Evolutionary conservation across 2,888 invertebrate genomes (phyloP).

Genomic region (Xanthia togata): DNA sequence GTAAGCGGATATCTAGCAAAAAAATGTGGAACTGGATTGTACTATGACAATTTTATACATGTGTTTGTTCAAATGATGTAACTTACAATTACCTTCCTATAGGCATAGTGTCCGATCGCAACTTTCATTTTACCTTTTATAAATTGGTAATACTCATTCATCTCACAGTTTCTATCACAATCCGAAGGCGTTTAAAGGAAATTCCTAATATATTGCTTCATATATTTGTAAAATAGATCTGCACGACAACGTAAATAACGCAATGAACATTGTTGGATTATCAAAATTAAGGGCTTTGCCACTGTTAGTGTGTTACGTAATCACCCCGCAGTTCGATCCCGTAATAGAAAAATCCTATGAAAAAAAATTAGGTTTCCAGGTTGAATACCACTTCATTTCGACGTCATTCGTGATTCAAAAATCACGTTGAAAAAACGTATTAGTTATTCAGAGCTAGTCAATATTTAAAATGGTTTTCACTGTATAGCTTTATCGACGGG

Average conservation of each 20-base stretch:
- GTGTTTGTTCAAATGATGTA: too few relatives aligned
- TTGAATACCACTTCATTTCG: slow-evolving; percentile 7
- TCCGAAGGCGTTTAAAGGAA: neutral
- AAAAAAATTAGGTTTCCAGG: slow-evolving; percentile 13
- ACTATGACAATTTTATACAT: neutral
- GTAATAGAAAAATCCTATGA: neutral
- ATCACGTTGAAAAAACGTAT: slow-evolving; percentile 35
- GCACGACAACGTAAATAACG: neutral
- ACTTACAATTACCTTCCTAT: too few relatives aligned
- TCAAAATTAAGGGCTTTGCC: neutral
- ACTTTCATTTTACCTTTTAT: too few relatives aligned
- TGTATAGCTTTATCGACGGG: slow-evolving; percentile 57
- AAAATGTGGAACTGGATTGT: neutral
- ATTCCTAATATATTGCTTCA: neutral
- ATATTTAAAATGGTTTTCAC: slow-evolving; percentile 66
- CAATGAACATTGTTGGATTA: neutral
- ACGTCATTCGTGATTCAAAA: slow-evolving; percentile 29
- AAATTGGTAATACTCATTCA: too few relatives aligned
- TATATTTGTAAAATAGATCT: neutral
- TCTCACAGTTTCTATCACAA: too few relatives aligned
- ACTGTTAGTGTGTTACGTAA: neutral
- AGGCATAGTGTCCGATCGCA: too few relatives aligned
- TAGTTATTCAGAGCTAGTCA: slow-evolving; percentile 49
- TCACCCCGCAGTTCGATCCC: neutral
- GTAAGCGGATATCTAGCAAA: too few relatives aligned